Evolutionary conservation across 2,888 invertebrate species (phyloP).

Genomic region (Caenorhabditis macrosperma): DNA sequence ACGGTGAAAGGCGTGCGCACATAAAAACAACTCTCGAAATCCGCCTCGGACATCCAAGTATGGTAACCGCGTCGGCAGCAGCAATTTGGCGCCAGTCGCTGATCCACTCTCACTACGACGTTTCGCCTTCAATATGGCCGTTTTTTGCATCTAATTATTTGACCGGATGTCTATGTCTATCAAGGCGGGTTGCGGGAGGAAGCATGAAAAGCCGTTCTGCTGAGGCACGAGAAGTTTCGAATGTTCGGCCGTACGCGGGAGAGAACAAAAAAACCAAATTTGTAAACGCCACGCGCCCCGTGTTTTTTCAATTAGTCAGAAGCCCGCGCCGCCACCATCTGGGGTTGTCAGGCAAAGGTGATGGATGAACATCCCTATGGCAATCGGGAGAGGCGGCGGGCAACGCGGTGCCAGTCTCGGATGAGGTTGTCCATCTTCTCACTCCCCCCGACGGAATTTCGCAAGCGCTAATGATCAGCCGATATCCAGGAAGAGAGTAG

Average conservation of each 20-base stretch:
- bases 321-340: constrained; percentile 37
- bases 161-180: constrained; percentile 52
- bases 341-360: constrained; percentile 48
- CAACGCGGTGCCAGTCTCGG: constrained; percentile 49
- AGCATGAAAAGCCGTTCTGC: neutral
- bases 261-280: neutral
- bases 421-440: constrained; percentile 9
- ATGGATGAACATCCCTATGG: constrained; percentile 53
- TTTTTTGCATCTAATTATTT: constrained; percentile 61
- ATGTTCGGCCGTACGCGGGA: neutral
- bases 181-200: constrained; percentile 10
- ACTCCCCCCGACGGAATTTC: constrained; percentile 20
- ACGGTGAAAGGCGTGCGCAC: constrained; percentile 46
- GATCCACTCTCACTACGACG: constrained; percentile 57
- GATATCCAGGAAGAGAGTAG: constrained; percentile 26
- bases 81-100: constrained; percentile 54
- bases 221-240: constrained; percentile 1
- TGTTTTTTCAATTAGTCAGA: constrained; percentile 47
- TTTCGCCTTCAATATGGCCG: constrained; percentile 55
- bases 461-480: constrained; percentile 30
- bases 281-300: constrained; percentile 5
- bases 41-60: constrained; percentile 48
- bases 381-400: constrained; percentile 25
- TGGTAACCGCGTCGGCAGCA: constrained; percentile 52
- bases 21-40: constrained; percentile 63